A percentile compares a stretch with the other conserved stretches of the same genome.
Evolutionary conservation across 1,140 invertebrate genomes (phyloP).

Genomic region (Paramacrobiotus metropolitanus): DNA sequence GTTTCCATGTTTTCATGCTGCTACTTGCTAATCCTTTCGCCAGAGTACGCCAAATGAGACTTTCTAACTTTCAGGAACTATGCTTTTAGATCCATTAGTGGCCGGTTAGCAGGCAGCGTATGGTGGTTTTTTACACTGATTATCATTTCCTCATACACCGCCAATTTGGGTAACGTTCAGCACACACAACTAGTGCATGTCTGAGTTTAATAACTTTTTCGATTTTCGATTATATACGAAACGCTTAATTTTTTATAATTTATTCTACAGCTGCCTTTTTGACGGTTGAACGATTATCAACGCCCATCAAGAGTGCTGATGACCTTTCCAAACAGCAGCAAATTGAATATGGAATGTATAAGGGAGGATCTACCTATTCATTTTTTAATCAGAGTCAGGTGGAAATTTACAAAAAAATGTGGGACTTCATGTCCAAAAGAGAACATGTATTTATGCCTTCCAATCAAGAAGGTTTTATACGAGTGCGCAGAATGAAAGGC

Average conservation of each 20-base stretch:
- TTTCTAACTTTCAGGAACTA: neutral
- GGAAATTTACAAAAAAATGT: constrained; percentile 72
- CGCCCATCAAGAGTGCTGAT: constrained; percentile 76
- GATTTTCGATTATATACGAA: too few species aligned
- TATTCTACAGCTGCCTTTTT: constrained; percentile 11
- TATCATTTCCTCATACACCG: constrained; percentile 90
- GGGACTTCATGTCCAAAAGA: constrained; percentile 52
- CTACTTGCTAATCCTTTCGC: too few species aligned
- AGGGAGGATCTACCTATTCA: constrained; percentile 62
- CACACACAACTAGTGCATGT: constrained; percentile 3
- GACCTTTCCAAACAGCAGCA: constrained; percentile 78
- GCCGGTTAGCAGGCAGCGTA: constrained; percentile 76
- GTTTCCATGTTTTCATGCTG: too few species aligned
- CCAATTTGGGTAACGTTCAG: constrained; percentile 62
- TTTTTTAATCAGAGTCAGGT: constrained; percentile 72
- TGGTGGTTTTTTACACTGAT: constrained; percentile 99
- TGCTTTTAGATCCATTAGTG: constrained; percentile 51
- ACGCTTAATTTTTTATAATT: too few species aligned
- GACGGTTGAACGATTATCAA: constrained; percentile 75
- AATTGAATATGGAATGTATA: constrained; percentile 72
- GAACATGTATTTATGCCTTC: constrained; percentile 54
- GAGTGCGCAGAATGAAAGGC: constrained; percentile 51
- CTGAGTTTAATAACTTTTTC: neutral
- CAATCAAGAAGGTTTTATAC: constrained; percentile 57
- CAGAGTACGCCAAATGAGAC: too few species aligned